Percentiles rank a stretch among this genome's conserved stretches.
Evolutionary conservation across 2,888 invertebrate species (phyloP).

Genomic region (Synanthedon myopaeformis): DNA sequence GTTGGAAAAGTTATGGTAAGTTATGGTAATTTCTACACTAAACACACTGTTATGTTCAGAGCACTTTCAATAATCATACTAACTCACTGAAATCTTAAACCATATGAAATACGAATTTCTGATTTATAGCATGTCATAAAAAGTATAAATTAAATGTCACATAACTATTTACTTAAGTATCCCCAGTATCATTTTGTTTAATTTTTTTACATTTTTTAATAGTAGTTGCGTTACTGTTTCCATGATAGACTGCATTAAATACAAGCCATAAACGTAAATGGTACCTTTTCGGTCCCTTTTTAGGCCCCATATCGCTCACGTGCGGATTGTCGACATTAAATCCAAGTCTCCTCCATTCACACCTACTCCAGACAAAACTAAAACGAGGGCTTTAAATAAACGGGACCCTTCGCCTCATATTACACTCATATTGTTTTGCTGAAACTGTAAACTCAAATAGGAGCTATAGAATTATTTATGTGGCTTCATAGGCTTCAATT

Average conservation of each 20-base stretch:
- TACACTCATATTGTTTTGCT: background rate
- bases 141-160: too few species aligned
- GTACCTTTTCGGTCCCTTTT: slow-evolving; percentile 2
- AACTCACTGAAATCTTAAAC: too few species aligned
- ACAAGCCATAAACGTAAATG: slow-evolving; percentile 1
- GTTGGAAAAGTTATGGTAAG: too few species aligned
- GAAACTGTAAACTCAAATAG: background rate
- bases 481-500: background rate
- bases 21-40: too few species aligned
- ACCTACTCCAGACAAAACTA: slow-evolving; percentile 13
- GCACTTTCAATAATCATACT: too few species aligned
- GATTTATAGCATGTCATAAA: too few species aligned
- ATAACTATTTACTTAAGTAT: too few species aligned
- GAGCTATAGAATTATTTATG: background rate
- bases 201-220: too few species aligned
- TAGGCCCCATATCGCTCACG: slow-evolving; percentile 3
- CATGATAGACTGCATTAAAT: background rate
- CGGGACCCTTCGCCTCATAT: slow-evolving; percentile 9
- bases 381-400: slow-evolving; percentile 16
- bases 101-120: too few species aligned
- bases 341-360: slow-evolving; percentile 3
- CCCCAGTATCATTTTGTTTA: too few species aligned
- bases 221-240: background rate
- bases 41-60: too few species aligned
- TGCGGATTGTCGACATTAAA: slow-evolving; percentile 4